These are phyloP conservation scores for Tor tambroides DNA, from an alignment of 2,113 vertebrate species.

Conservation along the genomic window DNA sequence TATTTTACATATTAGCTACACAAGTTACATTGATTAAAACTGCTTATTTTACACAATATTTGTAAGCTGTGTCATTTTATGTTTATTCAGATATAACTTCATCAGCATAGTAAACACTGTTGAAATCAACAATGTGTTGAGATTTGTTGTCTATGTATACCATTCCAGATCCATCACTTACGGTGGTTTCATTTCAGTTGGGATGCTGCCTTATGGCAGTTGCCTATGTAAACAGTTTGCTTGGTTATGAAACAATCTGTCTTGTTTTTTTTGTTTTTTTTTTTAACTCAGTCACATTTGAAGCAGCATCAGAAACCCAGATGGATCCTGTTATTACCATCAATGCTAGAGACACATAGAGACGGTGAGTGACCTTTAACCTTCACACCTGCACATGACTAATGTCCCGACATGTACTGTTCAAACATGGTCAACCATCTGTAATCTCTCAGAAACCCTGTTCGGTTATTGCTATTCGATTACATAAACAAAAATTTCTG, in stretches of 20 bases:
- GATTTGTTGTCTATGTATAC: background rate
- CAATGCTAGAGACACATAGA: conserved; percentile 2
- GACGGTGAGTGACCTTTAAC: conserved; percentile 54
- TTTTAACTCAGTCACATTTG: background rate
- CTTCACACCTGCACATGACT: conserved; percentile 68
- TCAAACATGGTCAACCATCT: conserved; percentile 60
- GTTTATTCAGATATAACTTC: background rate
- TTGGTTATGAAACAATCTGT: background rate
- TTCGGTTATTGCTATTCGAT: background rate
- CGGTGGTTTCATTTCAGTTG: background rate
- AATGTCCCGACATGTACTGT: conserved; percentile 57
- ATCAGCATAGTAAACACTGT: background rate
- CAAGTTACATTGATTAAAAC: too few species aligned
- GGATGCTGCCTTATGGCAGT: background rate
- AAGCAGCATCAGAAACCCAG: conserved; percentile 25
- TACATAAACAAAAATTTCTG: background rate
- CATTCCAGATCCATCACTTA: background rate
- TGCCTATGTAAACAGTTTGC: background rate
- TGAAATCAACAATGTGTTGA: background rate
- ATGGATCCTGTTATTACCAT: conserved; percentile 26
- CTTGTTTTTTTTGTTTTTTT: background rate
- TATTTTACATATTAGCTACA: too few species aligned
- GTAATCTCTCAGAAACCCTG: background rate
- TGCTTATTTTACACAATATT: too few species aligned
- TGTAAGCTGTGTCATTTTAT: too few species aligned